Percentiles rank a stretch among this genome's conserved stretches.
Evolutionary conservation across 2,888 invertebrate genomes (phyloP).

Genomic region (Heliconius charithonia): DNA sequence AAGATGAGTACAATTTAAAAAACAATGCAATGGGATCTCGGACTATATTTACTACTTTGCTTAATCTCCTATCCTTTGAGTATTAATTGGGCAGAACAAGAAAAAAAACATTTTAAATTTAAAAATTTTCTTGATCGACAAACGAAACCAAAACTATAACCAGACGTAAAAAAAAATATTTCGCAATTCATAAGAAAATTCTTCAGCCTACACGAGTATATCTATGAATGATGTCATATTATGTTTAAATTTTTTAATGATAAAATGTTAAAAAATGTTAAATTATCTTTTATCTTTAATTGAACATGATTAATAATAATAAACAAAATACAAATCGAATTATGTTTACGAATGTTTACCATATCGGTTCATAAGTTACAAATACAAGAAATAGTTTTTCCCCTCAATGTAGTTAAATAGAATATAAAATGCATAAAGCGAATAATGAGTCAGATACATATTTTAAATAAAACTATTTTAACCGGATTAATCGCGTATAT

Average conservation of each 20-base stretch:
- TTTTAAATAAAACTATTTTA: too few species aligned
- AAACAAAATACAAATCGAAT: not conserved
- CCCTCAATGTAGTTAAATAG: not conserved
- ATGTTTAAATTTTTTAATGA: constrained; percentile 5
- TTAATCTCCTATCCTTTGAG: too few species aligned
- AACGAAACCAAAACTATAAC: too few species aligned
- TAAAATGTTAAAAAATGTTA: not conserved
- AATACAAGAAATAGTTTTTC: constrained; percentile 4
- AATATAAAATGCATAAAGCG: not conserved
- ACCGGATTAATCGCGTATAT: too few species aligned
- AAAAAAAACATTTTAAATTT: too few species aligned
- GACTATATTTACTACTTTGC: too few species aligned
- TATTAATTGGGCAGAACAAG: too few species aligned
- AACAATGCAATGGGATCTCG: too few species aligned
- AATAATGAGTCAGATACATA: too few species aligned
- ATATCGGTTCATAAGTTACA: not conserved
- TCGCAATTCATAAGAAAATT: not conserved
- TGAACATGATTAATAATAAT: not conserved
- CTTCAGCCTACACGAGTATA: not conserved
- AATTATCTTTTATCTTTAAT: constrained; percentile 4
- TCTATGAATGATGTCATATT: not conserved
- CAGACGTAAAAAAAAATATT: too few species aligned
- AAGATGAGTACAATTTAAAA: too few species aligned
- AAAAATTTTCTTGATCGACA: too few species aligned
- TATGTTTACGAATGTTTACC: not conserved